These are phyloP conservation scores for Acromyrmex heyeri DNA, from an alignment of 1,140 invertebrate species.

Conservation along the genomic window DNA sequence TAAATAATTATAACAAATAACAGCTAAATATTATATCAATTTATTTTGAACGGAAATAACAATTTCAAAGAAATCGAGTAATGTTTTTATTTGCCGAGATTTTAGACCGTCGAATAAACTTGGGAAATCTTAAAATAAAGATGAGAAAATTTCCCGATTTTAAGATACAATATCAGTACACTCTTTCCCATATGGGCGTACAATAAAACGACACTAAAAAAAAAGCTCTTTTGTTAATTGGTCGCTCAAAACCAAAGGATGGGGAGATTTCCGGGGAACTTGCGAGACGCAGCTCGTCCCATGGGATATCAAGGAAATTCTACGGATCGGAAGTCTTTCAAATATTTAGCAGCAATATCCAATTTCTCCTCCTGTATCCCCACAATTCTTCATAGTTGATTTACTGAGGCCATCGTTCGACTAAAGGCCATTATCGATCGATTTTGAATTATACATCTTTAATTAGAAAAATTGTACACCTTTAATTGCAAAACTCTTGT, in stretches of 20 bases:
- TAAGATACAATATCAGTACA: not conserved
- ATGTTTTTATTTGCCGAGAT: not conserved
- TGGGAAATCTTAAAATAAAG: constrained; percentile 23
- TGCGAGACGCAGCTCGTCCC: constrained; percentile 71
- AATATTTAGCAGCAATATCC: constrained; percentile 83
- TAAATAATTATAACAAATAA: not conserved
- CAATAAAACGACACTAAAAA: not conserved
- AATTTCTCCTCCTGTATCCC: constrained; percentile 79
- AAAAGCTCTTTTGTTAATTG: constrained; percentile 73
- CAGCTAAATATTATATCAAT: not conserved
- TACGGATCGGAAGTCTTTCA: constrained; percentile 77
- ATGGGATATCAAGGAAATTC: constrained; percentile 76
- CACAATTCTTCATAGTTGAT: constrained; percentile 68
- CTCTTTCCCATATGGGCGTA: not conserved
- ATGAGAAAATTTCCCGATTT: constrained; percentile 8
- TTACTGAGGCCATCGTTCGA: constrained; percentile 75
- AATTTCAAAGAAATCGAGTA: not conserved
- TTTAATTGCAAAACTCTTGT: constrained; percentile 39
- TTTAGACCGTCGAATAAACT: not conserved
- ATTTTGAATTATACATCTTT: constrained; percentile 37
- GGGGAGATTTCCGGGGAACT: constrained; percentile 62
- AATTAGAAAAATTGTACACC: constrained; percentile 36
- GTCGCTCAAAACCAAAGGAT: constrained; percentile 69
- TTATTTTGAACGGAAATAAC: not conserved
- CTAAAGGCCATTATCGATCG: constrained; percentile 73